Evolutionary conservation across 2,113 vertebrate genomes (phyloP).

Genomic region (Engystomops pustulosus): DNA sequence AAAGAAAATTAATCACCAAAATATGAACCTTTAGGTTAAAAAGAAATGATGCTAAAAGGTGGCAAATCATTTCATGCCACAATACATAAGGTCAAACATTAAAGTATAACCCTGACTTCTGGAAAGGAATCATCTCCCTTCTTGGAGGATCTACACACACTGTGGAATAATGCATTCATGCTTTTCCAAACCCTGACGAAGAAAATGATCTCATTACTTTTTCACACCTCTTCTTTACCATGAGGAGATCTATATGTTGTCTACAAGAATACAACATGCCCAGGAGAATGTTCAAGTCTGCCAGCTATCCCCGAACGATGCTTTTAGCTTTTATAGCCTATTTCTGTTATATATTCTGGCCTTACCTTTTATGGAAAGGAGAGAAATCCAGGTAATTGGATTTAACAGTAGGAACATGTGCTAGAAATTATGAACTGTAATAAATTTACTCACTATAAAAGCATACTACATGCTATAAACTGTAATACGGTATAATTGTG

Average conservation of each 20-base stretch:
- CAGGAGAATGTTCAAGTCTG: neutral
- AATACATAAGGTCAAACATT: too few relatives aligned
- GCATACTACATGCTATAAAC: neutral
- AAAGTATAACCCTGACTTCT: too few relatives aligned
- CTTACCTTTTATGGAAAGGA: slow-evolving; percentile 9
- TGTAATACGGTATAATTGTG: slow-evolving; percentile 6
- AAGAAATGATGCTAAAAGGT: too few relatives aligned
- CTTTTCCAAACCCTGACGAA: neutral
- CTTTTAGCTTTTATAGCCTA: neutral
- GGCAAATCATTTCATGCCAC: too few relatives aligned
- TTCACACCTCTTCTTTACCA: slow-evolving; percentile 12
- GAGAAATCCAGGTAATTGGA: slow-evolving; percentile 16
- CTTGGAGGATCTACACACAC: neutral
- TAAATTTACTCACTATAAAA: neutral
- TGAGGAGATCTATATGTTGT: neutral
- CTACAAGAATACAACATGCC: neutral
- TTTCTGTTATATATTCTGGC: slow-evolving; percentile 4
- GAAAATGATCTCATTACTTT: slow-evolving; percentile 22
- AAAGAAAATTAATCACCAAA: too few relatives aligned
- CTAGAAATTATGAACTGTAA: neutral
- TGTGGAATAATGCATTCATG: neutral
- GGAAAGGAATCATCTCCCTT: neutral
- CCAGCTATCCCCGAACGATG: neutral
- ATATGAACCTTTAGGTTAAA: too few relatives aligned
- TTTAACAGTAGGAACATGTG: neutral